Base-by-base conservation (phyloP, 1,140 invertebrate species). In the Leptinotarsa defecta region DNA sequence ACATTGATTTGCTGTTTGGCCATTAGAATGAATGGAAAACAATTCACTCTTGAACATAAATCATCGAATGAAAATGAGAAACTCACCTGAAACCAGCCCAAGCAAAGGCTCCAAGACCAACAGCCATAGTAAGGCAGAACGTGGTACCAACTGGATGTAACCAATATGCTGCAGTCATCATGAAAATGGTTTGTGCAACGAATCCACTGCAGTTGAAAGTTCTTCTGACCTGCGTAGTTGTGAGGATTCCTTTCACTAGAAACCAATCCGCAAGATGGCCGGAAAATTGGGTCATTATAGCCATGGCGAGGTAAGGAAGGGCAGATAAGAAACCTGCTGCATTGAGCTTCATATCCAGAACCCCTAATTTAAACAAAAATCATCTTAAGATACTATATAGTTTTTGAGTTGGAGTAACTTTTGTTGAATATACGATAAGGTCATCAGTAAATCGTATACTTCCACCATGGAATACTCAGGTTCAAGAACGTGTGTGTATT, bases 251-350 rank as follows among this genome's bases (percentile, higher is more conserved):
- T 74, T 87, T 89, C 13, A 87, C 86, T 76, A 92, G 87, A 48
- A 95, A 83, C 86, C 89, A 91, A 87, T 97, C 96, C 2, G 95
- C 94, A 19, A 96, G 83, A 74, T 94, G 91, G 0, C 96, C 96
- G 11, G 93, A 91, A 74, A 91, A 85, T 84, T 94, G 93, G 6
- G 96, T 86, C n/a, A 94, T 89, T 64, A 95, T 86, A 0, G 94
- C 92, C 94, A 97, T 96, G 1, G 92, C 91, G 49, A 97, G 83
- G 83, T 97, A 97, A 0, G 96, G 96, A 24, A 96, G 83, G 0
- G 94, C 94, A 3, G 95, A 92, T 62, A 95, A 82, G 81, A 94
- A 92, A 24, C 96, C 95, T 63, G 93, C 92, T 83, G 93, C 90
- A 62, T 92, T 89, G 43, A 94, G 86, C 80, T 94, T 87, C 82